A percentile compares a stretch with the other conserved stretches of the same genome.
These are phyloP conservation scores for Drosophila emarginata DNA, from an alignment of 2,888 invertebrate genomes.

Conservation along the genomic window DNA sequence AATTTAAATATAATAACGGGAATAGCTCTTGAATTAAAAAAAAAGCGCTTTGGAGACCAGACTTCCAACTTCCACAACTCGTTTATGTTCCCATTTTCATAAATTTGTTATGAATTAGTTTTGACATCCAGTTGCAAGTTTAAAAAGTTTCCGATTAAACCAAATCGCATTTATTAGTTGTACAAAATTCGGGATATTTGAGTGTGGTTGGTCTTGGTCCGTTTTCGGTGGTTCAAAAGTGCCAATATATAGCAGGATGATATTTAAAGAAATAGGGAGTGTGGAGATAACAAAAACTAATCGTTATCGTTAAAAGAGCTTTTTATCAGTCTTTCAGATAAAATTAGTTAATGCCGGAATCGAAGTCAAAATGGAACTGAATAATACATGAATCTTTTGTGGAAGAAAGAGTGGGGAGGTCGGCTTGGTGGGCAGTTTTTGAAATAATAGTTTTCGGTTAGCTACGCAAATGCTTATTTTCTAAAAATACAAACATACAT, in stretches of 20 bases:
- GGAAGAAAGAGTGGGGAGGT: background rate
- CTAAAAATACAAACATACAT: conserved; percentile 35
- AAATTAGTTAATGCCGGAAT: background rate
- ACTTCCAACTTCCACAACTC: background rate
- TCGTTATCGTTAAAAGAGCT: conserved; percentile 6
- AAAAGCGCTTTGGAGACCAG: conserved; percentile 2
- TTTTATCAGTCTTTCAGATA: conserved; percentile 15
- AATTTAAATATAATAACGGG: conserved; percentile 20
- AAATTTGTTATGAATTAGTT: background rate
- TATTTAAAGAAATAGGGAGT: background rate
- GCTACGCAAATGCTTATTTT: conserved; percentile 17
- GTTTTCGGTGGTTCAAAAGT: conserved; percentile 9
- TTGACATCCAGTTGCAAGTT: background rate
- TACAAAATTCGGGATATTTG: conserved; percentile 1
- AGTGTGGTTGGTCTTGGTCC: conserved; percentile 11
- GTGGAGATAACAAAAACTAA: background rate
- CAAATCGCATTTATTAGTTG: background rate
- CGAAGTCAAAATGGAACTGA: background rate
- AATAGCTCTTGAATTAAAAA: conserved; percentile 11
- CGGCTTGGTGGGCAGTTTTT: conserved; percentile 35
- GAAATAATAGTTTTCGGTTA: conserved; percentile 7
- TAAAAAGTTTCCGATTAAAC: background rate
- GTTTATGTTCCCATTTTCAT: background rate
- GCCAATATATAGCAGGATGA: conserved; percentile 4
- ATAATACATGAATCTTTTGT: background rate